A percentile compares a stretch with the other conserved stretches of the same genome.
Evolutionary conservation across 2,888 invertebrate genomes (phyloP).

Genomic region (Epistrophella euchroma): DNA sequence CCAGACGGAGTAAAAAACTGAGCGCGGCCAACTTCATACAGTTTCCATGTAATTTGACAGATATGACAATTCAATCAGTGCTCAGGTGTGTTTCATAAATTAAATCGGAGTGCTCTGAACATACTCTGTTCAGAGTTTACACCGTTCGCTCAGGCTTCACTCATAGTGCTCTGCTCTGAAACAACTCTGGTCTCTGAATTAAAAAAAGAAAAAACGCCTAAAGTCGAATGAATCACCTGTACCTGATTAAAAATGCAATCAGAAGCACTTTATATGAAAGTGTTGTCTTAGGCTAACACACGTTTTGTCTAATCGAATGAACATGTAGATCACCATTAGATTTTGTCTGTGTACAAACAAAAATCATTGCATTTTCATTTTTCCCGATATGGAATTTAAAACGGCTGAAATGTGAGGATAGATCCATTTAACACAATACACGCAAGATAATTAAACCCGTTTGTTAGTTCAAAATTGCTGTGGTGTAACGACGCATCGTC

Average conservation of each 20-base stretch:
- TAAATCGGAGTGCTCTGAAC: too few species aligned
- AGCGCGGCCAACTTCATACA: too few species aligned
- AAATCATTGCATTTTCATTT: not conserved
- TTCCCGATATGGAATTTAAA: conserved; percentile 9
- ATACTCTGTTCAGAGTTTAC: too few species aligned
- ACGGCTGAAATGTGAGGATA: conserved; percentile 12
- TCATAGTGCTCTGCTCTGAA: too few species aligned
- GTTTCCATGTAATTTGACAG: too few species aligned
- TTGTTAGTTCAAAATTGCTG: not conserved
- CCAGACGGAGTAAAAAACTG: too few species aligned
- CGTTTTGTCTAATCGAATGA: not conserved
- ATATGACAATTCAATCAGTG: too few species aligned
- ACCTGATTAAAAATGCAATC: not conserved
- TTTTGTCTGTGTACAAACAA: not conserved
- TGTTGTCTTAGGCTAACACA: not conserved
- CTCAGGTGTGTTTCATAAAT: too few species aligned
- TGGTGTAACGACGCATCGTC: not conserved
- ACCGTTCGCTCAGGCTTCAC: too few species aligned
- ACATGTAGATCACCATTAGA: not conserved
- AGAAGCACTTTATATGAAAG: not conserved
- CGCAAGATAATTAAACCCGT: not conserved
- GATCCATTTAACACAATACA: not conserved
- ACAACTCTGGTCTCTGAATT: too few species aligned
- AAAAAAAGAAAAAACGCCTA: too few species aligned
- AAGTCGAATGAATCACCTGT: too few species aligned